phyloP scores from a whole-genome alignment of 2,888 invertebrate species.

The Ectemnius cavifrons region DNA sequence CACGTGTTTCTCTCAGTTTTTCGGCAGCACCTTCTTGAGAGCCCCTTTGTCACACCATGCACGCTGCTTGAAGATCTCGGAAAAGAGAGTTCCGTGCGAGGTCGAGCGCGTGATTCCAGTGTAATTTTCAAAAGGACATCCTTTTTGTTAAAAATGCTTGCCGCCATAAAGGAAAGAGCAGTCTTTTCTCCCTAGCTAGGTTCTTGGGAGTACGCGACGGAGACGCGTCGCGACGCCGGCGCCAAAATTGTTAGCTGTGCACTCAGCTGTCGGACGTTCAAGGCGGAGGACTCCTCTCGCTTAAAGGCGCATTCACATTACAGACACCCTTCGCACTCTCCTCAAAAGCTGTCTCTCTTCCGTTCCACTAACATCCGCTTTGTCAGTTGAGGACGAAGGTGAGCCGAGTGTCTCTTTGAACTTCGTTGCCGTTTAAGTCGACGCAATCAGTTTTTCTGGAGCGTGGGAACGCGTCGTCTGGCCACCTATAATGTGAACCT shows the following conservation, averaged over 20 bases:
- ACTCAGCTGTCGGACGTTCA: conserved; percentile 23
- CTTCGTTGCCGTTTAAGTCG: too few species aligned
- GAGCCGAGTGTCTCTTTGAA: too few species aligned
- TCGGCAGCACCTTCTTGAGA: background rate
- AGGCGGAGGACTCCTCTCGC: background rate
- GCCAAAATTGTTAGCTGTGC: conserved; percentile 23
- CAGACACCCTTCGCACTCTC: too few species aligned
- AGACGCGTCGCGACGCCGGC: background rate
- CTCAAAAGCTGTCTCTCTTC: too few species aligned
- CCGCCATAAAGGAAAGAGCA: conserved; percentile 1
- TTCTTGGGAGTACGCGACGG: background rate
- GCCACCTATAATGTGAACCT: too few species aligned
- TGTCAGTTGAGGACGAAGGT: too few species aligned
- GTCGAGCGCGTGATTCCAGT: conserved; percentile 1
- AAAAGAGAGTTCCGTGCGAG: background rate
- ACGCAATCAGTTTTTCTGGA: too few species aligned
- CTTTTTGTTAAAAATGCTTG: conserved; percentile 8
- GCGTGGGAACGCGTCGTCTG: too few species aligned
- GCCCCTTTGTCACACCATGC: conserved; percentile 13
- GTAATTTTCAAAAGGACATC: conserved; percentile 35
- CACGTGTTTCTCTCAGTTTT: conserved; percentile 3
- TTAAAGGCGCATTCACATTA: background rate
- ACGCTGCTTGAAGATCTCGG: background rate
- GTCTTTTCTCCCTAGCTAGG: background rate
- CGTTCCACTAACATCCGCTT: too few species aligned